A percentile compares a stretch with the other conserved stretches of the same genome.
phyloP scores from a whole-genome alignment of 2,888 invertebrate species.

The Cylloceria caligata region DNA sequence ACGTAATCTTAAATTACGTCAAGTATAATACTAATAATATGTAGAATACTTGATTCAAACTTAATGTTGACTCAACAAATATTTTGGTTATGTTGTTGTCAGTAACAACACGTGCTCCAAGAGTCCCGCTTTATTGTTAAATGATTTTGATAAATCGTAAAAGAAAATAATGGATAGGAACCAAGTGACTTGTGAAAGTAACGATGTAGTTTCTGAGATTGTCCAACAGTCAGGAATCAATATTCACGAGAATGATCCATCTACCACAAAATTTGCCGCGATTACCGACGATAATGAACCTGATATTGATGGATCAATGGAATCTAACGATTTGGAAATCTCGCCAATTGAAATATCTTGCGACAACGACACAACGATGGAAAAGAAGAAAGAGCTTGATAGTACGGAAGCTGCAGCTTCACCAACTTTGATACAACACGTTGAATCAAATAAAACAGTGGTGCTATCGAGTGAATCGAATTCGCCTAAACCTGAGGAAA shows the following conservation, averaged over 20 bases:
- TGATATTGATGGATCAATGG: conserved; percentile 7
- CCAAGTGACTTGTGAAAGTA: neutral
- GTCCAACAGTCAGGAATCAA: neutral
- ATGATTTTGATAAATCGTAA: neutral
- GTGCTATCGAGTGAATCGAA: neutral
- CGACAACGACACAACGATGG: neutral
- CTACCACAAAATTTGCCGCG: neutral
- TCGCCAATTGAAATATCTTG: neutral
- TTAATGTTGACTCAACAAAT: no score
- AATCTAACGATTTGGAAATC: neutral
- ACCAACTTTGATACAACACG: neutral
- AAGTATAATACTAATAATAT: neutral
- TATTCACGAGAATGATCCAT: neutral
- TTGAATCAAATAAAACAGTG: neutral
- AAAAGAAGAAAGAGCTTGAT: neutral
- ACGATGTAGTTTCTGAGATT: neutral
- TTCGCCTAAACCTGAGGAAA: neutral
- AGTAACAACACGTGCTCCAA: neutral
- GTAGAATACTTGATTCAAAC: no score
- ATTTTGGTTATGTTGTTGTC: conserved; percentile 7
- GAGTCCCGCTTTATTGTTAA: neutral
- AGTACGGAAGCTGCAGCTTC: neutral
- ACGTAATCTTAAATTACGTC: neutral
- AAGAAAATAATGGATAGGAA: conserved; percentile 8
- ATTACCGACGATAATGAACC: neutral